Percentiles rank a stretch among this genome's conserved stretches.
Evolutionary conservation across 92 coral and sea anemone genomes (phyloP).

Genomic region (Hydrozoanthus gracilis): DNA sequence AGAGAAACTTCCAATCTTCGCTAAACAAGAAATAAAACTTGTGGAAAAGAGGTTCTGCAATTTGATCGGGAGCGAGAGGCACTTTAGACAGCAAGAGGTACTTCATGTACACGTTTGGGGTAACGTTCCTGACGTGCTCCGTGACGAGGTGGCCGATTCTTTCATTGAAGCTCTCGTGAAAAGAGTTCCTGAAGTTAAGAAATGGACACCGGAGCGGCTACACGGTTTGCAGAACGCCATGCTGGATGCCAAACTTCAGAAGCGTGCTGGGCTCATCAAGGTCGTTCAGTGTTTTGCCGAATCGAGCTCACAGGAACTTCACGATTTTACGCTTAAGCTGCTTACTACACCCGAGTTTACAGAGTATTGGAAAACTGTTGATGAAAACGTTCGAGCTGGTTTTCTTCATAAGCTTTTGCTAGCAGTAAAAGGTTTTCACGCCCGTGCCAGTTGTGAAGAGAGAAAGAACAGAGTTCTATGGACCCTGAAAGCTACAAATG

Average conservation of each 20-base stretch:
- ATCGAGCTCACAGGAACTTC: conserved; percentile 19
- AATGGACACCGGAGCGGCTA: conserved; percentile 3
- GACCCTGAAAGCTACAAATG: not conserved
- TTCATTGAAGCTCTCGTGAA: conserved; percentile 47
- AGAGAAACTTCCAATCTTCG: not conserved
- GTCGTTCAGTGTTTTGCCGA: conserved; percentile 8
- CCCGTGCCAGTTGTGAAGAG: not conserved
- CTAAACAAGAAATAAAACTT: conserved; percentile 11
- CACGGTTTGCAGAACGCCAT: conserved; percentile 31
- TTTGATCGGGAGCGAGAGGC: not conserved
- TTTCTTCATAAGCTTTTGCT: not conserved
- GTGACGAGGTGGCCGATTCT: conserved; percentile 48
- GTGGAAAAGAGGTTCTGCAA: conserved; percentile 16
- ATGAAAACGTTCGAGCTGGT: not conserved
- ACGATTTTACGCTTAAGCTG: conserved; percentile 6
- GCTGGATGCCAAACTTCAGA: conserved; percentile 58
- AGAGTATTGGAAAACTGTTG: conserved; percentile 31
- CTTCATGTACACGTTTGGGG: conserved; percentile 58
- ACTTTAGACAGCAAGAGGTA: conserved; percentile 49
- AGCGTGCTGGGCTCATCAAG: not conserved
- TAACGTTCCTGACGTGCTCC: conserved; percentile 55
- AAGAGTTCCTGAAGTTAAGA: conserved; percentile 28
- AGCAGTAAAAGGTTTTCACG: not conserved
- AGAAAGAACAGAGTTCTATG: not conserved
- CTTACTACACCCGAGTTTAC: not conserved